Conservation (phyloP, 2,113 vertebrate genomes). For the Pongo abelii region DNA sequence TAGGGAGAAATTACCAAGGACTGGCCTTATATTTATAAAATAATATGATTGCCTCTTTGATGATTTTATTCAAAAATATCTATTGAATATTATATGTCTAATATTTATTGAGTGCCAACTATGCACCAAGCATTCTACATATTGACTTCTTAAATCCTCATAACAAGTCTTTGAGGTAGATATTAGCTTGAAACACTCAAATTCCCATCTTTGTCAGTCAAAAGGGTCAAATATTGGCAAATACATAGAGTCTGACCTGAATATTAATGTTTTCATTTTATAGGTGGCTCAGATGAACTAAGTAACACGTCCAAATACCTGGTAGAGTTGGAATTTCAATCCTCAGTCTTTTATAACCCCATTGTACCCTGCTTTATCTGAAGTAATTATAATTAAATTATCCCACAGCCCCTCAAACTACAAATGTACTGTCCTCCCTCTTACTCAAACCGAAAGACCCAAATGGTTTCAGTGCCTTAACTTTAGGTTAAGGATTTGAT, state of each 20-base stretch:
- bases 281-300: conserved; percentile 31
- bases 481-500: not conserved
- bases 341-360: not conserved
- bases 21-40: not conserved
- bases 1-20: not conserved
- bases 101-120: not conserved
- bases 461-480: not conserved
- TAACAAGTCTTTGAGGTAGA: not conserved
- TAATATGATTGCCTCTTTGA: not conserved
- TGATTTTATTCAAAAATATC: conserved; percentile 30
- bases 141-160: conserved; percentile 47
- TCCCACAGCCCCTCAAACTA: not conserved
- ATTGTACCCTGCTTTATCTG: not conserved
- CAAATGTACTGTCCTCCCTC: not conserved
- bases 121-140: not conserved
- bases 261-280: conserved; percentile 43
- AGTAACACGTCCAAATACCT: conserved; percentile 10
- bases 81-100: not conserved
- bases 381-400: not conserved
- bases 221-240: conserved; percentile 42
- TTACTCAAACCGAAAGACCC: not conserved
- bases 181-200: conserved; percentile 46
- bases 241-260: conserved; percentile 38
- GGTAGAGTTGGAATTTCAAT: not conserved
- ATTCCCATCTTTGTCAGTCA: conserved; percentile 48